Evolutionary conservation across 2,113 vertebrate genomes (phyloP).

Genomic region (Ploceus nigricollis): DNA sequence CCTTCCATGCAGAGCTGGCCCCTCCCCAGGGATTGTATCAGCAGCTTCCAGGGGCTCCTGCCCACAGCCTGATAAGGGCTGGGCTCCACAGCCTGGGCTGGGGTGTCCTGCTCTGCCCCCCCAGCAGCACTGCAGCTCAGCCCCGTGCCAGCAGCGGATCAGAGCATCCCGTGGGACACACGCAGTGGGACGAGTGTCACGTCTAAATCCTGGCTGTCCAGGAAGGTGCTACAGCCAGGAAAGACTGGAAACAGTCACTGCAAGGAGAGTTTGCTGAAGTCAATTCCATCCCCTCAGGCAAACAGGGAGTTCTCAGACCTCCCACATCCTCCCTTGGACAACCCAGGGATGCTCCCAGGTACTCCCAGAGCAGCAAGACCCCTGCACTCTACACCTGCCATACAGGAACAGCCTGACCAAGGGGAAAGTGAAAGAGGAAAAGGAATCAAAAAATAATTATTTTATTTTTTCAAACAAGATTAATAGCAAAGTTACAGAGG

Average conservation of each 20-base stretch:
- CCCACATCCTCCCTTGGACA: background rate
- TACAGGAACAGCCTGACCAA: background rate
- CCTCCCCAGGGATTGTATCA: background rate
- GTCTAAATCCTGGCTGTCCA: background rate
- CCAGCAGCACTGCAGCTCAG: background rate
- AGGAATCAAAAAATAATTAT: background rate
- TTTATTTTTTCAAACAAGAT: background rate
- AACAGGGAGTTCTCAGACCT: background rate
- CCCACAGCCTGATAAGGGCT: background rate
- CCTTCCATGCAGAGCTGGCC: background rate
- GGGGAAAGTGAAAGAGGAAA: background rate
- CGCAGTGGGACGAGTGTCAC: rapidly evolving
- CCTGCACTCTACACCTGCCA: rapidly evolving
- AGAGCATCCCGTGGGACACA: background rate
- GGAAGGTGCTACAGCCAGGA: background rate
- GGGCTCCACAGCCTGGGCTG: background rate
- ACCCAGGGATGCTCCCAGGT: background rate
- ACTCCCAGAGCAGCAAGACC: background rate
- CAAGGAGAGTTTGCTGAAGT: background rate
- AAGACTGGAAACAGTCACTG: rapidly evolving
- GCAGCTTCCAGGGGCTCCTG: background rate
- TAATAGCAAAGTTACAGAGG: background rate
- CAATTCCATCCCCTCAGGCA: background rate
- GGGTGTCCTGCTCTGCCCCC: background rate
- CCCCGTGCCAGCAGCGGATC: background rate